Conservation (phyloP, 2,113 vertebrate genomes). For the Prolemur simus region DNA sequence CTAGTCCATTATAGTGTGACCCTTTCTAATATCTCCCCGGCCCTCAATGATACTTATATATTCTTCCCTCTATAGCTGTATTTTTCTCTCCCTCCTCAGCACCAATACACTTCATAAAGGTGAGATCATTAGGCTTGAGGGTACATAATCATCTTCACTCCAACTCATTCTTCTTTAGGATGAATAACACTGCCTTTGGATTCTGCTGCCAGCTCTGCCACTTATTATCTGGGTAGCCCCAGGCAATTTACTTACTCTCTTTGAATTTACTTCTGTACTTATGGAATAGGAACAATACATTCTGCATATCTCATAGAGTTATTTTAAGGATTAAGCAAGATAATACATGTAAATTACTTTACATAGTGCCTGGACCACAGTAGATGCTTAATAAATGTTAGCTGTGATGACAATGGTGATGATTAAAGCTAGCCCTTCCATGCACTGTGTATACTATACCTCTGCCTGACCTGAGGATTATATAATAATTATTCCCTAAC, state of each 20-base stretch:
- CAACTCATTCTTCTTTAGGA: too few relatives aligned
- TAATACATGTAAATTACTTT: background rate
- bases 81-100: background rate
- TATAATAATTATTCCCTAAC: background rate
- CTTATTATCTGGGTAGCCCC: background rate
- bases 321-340: conserved; percentile 32
- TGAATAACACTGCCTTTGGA: background rate
- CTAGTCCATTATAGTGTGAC: background rate
- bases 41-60: background rate
- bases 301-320: background rate
- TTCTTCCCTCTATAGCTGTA: background rate
- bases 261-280: background rate
- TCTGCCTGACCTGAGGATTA: background rate
- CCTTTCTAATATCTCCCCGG: background rate
- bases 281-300: background rate
- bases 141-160: background rate
- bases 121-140: background rate
- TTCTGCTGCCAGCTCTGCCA: background rate
- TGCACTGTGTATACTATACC: background rate
- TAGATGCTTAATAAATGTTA: background rate
- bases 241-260: background rate
- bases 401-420: background rate
- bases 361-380: background rate
- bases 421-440: background rate
- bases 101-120: background rate